Evolutionary conservation across 2,888 invertebrate species (phyloP), one percentile per base, ranked within the genome.

Genomic region (Scrobipalpa atriplicella): DNA sequence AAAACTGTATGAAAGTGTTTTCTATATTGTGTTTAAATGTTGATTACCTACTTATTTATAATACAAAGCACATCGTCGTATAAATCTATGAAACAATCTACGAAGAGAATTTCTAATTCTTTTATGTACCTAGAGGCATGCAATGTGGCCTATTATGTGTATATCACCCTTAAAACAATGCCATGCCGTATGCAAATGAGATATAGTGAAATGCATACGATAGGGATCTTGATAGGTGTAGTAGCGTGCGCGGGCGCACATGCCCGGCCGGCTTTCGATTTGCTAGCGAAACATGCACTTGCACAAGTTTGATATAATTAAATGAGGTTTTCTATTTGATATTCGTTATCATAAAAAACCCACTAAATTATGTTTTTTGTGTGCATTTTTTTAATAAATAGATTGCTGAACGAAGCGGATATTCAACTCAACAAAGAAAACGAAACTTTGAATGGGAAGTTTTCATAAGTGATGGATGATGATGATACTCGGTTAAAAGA

Each of bases 201-300:
- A 54, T 41, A 66, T 18, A 67, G 61, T 62, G 47, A 64, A 65
- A 68, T 63, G 67, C 69, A 67, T 58, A 64, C 8, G 71, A 73
- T 75, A 70, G 68, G 61, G 62, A 72, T 73, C 71, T 56, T 36
- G 16, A 16, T 38, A 16, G 36, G 29, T 43, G 58, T 29, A 13
- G 62, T 69, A 63, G 62, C 68, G 68, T 72, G 73, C 71, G 66
- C 68, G 1, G 21, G 71, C 67, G 74, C 73, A 74, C 67, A 66
- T 67, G 66, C 67, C 67, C 43, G 71, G 71, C 13, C 21, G 54
- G 21, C 72, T 74, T 73, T 76, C 73, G 60, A 69, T 65, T 64
- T 52, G 43, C 63, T 67, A 21, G 29, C 29, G 36, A 38, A 38
- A 38, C 58, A 38, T n/a, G 29, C 36, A 38, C 38, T 29, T 29